A percentile compares a stretch with the other conserved stretches of the same genome.
These are phyloP conservation scores for Lamprologus lemairii DNA, from an alignment of 2,113 vertebrate genomes.

Conservation along the genomic window DNA sequence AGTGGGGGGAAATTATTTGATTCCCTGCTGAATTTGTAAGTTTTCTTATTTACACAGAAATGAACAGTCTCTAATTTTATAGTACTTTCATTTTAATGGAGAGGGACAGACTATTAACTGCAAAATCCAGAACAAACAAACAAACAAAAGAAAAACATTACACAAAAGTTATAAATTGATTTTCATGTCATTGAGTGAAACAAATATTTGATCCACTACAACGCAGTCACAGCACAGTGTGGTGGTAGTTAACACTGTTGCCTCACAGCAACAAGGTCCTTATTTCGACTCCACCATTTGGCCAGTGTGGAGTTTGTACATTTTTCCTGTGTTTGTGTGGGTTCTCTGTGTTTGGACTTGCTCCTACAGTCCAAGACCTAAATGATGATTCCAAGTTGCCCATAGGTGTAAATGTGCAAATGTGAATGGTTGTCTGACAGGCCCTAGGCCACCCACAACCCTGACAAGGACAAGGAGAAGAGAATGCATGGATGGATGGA, in stretches of 20 bases:
- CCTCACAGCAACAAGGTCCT: not conserved
- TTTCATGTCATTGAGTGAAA: not conserved
- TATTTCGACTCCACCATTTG: too few relatives aligned
- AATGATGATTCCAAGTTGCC: not conserved
- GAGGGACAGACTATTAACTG: not conserved
- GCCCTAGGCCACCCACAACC: not conserved
- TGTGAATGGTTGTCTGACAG: not conserved
- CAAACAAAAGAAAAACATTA: not conserved
- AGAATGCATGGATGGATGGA: not conserved
- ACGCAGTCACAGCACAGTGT: not conserved
- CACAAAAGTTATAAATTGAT: not conserved
- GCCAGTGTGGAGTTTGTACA: not conserved
- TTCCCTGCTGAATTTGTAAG: not conserved
- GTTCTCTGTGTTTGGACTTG: not conserved
- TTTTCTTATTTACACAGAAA: not conserved
- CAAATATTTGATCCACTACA: not conserved
- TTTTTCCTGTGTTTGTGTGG: not conserved
- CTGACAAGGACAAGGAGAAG: not conserved
- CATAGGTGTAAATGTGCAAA: not conserved
- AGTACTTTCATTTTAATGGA: not conserved
- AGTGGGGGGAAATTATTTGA: accelerated
- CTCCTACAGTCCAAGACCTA: accelerated
- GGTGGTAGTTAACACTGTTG: not conserved
- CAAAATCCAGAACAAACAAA: not conserved
- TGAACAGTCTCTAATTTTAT: not conserved